These are phyloP conservation scores for Lottia scabra DNA, from an alignment of 2,888 invertebrate species.

Conservation along the genomic window DNA sequence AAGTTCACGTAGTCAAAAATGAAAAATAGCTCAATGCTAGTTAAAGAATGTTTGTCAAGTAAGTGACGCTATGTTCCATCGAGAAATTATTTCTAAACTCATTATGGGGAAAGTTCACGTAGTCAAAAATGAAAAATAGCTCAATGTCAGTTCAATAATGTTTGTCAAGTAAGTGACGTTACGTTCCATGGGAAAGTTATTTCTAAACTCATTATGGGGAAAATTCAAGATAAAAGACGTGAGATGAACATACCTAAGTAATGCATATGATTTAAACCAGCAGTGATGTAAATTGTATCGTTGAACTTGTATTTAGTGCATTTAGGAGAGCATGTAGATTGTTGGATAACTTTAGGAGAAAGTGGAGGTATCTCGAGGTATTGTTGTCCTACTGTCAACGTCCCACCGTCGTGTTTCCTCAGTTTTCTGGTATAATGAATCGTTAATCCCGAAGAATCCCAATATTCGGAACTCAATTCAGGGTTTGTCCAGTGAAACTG, in stretches of 20 bases:
- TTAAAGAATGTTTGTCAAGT: no score
- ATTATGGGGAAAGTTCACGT: no score
- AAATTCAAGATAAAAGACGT: background rate
- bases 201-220: no score
- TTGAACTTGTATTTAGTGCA: background rate
- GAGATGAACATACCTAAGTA: conserved; percentile 12
- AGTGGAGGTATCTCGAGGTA: background rate
- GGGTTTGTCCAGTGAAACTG: conserved; percentile 17
- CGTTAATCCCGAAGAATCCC: conserved; percentile 9
- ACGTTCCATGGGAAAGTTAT: no score
- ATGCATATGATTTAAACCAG: conserved; percentile 13
- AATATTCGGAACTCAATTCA: background rate
- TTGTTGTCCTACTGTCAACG: background rate
- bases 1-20: no score
- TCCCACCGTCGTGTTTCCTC: conserved; percentile 6
- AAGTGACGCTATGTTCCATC: no score
- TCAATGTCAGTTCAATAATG: no score
- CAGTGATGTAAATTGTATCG: conserved; percentile 1
- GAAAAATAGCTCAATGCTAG: no score
- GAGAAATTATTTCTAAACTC: no score
- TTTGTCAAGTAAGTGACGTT: no score
- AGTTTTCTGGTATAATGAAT: conserved; percentile 5
- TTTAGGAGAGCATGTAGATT: conserved; percentile 8
- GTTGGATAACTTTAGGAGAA: background rate
- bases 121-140: no score